Evolutionary conservation across 2,888 invertebrate species (phyloP).

Genomic region (Pegoplata infirma): DNA sequence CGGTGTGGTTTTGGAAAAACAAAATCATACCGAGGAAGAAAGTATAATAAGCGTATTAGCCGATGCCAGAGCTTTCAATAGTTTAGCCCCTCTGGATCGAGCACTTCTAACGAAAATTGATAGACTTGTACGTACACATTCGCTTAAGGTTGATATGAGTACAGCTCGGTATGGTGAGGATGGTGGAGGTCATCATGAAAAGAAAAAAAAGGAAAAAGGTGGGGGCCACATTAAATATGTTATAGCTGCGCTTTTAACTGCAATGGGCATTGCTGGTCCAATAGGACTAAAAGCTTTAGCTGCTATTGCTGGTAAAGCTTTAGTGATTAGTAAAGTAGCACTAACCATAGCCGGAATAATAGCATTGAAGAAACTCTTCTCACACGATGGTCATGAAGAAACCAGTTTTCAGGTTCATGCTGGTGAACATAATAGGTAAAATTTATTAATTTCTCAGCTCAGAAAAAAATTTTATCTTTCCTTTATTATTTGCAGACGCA

Average conservation of each 20-base stretch:
- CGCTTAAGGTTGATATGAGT: constrained; percentile 82
- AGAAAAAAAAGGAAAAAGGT: constrained; percentile 76
- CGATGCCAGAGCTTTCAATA: constrained; percentile 81
- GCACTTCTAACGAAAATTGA: constrained; percentile 78
- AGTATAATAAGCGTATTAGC: constrained; percentile 77
- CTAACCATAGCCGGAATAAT: constrained; percentile 86
- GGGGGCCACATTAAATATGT: constrained; percentile 79
- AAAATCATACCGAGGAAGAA: constrained; percentile 79
- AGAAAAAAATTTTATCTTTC: background rate
- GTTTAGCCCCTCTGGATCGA: constrained; percentile 80
- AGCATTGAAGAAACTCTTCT: constrained; percentile 85
- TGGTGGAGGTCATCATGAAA: constrained; percentile 60
- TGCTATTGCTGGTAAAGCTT: constrained; percentile 84
- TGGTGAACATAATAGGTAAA: constrained; percentile 82
- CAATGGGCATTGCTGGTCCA: constrained; percentile 84
- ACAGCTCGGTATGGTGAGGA: constrained; percentile 67
- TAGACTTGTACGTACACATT: constrained; percentile 83
- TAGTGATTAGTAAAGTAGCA: constrained; percentile 86
- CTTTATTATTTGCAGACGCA: constrained; percentile 78
- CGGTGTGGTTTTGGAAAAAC: constrained; percentile 81
- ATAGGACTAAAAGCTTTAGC: constrained; percentile 85
- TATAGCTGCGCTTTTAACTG: constrained; percentile 82
- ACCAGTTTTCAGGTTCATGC: constrained; percentile 85
- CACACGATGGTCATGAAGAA: constrained; percentile 82
- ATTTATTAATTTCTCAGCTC: background rate